Base-by-base conservation (phyloP, 1,140 invertebrate genomes). In the Eumeta japonica region DNA sequence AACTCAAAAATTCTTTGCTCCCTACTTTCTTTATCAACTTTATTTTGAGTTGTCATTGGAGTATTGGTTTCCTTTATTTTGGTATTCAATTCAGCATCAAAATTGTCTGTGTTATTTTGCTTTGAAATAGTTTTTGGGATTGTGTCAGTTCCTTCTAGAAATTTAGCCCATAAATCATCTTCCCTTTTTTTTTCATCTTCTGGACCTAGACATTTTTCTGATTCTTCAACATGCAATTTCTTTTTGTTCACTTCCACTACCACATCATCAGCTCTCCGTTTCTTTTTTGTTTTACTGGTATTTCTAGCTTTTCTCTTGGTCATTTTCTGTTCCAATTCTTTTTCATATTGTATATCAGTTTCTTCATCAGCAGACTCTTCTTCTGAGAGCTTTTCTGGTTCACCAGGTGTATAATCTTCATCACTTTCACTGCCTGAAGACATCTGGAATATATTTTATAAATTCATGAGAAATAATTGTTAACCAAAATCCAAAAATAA, bases 101-200 rank as follows among this genome's bases (percentile, higher is more conserved):
- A 7, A 18, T 31, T 32, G 29, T 44, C 36, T 13, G 16, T 19
- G 2, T 33, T n/a, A 18, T 20, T 45, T 32, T 39, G 28, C 45
- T 59, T 61, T 19, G 70, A 13, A 11, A 16, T 5, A 14, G 17
- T 10, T 54, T 67, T 73, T 12, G 63, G 57, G 58, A 75, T 74
- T 43, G 77, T 75, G 58, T 81, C 80, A 37, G 85, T 84, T 54
- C 86, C 84, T 55, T 81, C 83, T 54, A 87, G 78, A 55, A 89
- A 89, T 60, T 82, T 82, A 5, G 85, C 83, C 86, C 86, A 89
- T 1, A 89, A 58, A 44, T 82, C 80, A 55, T 88, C 85, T 37
- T 83, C 81, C 51, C 76, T 75, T 45, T 85, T 81, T 50, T 87
- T 87, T 45, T 86, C 79, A 31, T 81, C 78, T 52, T 82, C 81